Percentiles rank a stretch among this genome's conserved stretches.
Evolutionary conservation across 2,797 vertebrate genomes (phyloP).

Genomic region (Diplodus sargus): DNA sequence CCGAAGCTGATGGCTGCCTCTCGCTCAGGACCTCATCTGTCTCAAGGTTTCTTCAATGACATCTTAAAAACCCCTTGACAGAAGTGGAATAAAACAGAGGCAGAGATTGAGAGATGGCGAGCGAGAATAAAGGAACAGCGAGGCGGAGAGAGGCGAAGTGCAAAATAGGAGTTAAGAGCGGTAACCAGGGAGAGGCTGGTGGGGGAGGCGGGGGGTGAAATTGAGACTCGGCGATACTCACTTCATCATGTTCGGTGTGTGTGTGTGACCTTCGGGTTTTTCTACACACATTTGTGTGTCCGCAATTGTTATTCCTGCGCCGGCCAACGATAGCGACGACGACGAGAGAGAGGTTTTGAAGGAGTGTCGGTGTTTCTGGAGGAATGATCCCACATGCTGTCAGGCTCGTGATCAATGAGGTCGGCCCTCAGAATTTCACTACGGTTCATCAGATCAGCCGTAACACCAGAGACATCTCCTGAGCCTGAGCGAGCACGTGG

Average conservation of each 20-base stretch:
- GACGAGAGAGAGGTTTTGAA: constrained; percentile 9
- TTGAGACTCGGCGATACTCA: constrained; percentile 47
- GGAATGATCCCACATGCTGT: constrained; percentile 35
- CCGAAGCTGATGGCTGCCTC: constrained; percentile 54
- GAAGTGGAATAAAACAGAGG: constrained; percentile 28
- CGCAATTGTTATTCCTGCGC: constrained; percentile 37
- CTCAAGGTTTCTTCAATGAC: constrained; percentile 77
- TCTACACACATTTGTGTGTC: constrained; percentile 31
- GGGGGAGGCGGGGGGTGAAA: constrained; percentile 34
- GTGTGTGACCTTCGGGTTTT: constrained; percentile 58
- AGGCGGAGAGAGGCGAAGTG: constrained; percentile 34
- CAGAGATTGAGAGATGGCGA: neutral
- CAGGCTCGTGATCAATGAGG: constrained; percentile 50
- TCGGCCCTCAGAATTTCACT: constrained; percentile 12
- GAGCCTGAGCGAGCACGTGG: neutral
- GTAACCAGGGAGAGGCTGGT: constrained; percentile 45
- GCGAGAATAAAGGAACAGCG: constrained; percentile 39
- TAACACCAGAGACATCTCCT: constrained; percentile 12
- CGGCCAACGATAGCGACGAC: neutral
- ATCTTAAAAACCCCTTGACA: constrained; percentile 53
- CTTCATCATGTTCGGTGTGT: constrained; percentile 57
- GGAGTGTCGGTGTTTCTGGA: constrained; percentile 29
- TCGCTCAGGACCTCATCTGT: constrained; percentile 70
- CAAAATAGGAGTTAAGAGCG: constrained; percentile 57
- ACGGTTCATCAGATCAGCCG: constrained; percentile 27